Base-by-base conservation (phyloP, 2,113 vertebrate genomes). In the Edolisoma coerulescens region DNA sequence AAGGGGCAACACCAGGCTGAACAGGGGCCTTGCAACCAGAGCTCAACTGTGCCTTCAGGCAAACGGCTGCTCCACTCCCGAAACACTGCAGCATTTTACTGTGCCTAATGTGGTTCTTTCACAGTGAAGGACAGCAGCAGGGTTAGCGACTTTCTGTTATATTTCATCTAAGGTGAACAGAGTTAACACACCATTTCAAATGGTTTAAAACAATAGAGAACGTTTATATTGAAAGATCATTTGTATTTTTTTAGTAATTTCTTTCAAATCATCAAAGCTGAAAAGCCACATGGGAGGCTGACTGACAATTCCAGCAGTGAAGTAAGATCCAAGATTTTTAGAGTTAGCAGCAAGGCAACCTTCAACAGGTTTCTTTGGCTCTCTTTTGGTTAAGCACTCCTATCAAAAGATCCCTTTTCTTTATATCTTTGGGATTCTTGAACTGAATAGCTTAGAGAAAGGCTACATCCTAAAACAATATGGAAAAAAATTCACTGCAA, bases 21-120 rank as follows among this genome's bases (percentile, higher is more conserved):
- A 56, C 0, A 1, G 41, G 11, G 61, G 53, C 26, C 73, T 15
- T 23, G 24, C n/a, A 86, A 49, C 3, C 0, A 2, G 41, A 76
- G 28, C 37, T 35, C 44, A 44, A 30, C 26, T 33, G 60, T 32
- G 30, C 60, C 64, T 87, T 61, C 84, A 64, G 13, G n/a, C 52
- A 75, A 70, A 84, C 0, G 4, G 41, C 59, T 74, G 54, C 50
- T 68, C 21, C 44, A 12, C 35, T 64, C 60, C 41, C 1, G 5
- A 78, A 68, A 50, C 1, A 11, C 23, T 26, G 1, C 6, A 86
- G 80, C 23, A 15, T 54, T 76, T 32, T 37, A 73, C 30, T 77
- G 39, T 1, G 3, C 32, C 28, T 77, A n/a, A 86, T 59, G 33
- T 2, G 42, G 63, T 3, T 74, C 54, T 47, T 47, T 60, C 20